Evolutionary conservation across 2,888 invertebrate species (phyloP).

Genomic region (Sinopyrophorus schimmeli): DNA sequence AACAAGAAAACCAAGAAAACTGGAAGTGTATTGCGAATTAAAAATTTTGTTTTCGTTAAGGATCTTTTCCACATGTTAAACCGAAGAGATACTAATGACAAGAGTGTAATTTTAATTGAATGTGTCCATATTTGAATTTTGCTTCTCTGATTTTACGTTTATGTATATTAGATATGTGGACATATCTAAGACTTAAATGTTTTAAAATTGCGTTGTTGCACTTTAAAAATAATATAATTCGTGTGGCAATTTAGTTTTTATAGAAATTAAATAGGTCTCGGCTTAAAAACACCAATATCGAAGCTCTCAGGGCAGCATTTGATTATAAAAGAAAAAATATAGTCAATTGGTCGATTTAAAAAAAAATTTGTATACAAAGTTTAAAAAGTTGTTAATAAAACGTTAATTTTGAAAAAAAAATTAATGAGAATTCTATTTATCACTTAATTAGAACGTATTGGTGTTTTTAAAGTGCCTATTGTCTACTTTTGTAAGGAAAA

Average conservation of each 20-base stretch:
- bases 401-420: too few species aligned
- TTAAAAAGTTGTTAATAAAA: constrained; percentile 14
- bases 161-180: constrained; percentile 13
- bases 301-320: constrained; percentile 29
- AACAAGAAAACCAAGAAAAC: neutral
- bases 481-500: constrained; percentile 11
- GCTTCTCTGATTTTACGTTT: neutral
- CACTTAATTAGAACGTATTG: constrained; percentile 20
- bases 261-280: constrained; percentile 16
- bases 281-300: constrained; percentile 32
- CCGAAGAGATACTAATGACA: constrained; percentile 10
- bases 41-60: constrained; percentile 9
- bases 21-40: constrained; percentile 5
- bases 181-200: constrained; percentile 3
- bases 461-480: constrained; percentile 31
- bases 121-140: constrained; percentile 10
- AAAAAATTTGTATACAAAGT: constrained; percentile 16
- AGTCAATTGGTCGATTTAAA: constrained; percentile 22
- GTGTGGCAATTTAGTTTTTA: constrained; percentile 29
- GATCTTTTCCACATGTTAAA: constrained; percentile 16
- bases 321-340: constrained; percentile 19
- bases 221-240: constrained; percentile 23
- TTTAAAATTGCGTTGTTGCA: constrained; percentile 20
- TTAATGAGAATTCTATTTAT: constrained; percentile 8
- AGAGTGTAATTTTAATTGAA: constrained; percentile 14